phyloP scores from a whole-genome alignment of 53 echinoderm and acorn worm genomes.

The Apostichopus leukothele region DNA sequence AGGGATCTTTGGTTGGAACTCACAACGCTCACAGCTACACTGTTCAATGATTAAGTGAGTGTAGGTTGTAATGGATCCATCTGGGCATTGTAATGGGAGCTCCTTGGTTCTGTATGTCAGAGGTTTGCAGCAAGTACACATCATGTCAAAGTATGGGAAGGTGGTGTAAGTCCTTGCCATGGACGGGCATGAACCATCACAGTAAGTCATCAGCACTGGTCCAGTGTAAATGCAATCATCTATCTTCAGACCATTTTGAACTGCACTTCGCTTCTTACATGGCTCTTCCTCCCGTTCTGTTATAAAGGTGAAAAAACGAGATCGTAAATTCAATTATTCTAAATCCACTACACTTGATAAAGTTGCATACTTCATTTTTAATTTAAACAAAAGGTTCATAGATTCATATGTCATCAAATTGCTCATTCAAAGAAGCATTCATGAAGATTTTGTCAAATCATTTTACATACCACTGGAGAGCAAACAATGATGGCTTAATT shows the following conservation, averaged over 20 bases:
- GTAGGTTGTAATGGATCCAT: not conserved
- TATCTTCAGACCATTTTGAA: not conserved
- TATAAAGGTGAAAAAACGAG: not conserved
- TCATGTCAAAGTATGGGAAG: conserved; percentile 2
- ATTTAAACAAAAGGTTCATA: no score
- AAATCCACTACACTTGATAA: no score
- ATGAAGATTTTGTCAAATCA: no score
- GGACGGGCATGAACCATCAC: conserved; percentile 39
- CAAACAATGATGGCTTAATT: no score
- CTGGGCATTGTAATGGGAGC: conserved; percentile 16
- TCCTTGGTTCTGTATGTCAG: not conserved
- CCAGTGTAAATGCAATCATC: conserved; percentile 13
- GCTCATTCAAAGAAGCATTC: no score
- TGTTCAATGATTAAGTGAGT: not conserved
- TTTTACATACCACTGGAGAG: no score
- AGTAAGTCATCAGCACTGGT: conserved; percentile 34
- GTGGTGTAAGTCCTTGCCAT: conserved; percentile 5
- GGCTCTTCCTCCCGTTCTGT: conserved; percentile 38
- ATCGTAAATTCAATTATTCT: not conserved
- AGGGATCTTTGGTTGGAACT: conserved; percentile 29
- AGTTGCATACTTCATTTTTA: no score
- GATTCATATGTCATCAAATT: no score
- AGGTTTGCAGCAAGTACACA: conserved; percentile 39
- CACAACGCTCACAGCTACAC: conserved; percentile 29
- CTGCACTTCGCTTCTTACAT: conserved; percentile 20